Evolutionary conservation across 2,888 invertebrate genomes (phyloP), one percentile per base, ranked within the genome.

Genomic region (Cyclophora punctaria): DNA sequence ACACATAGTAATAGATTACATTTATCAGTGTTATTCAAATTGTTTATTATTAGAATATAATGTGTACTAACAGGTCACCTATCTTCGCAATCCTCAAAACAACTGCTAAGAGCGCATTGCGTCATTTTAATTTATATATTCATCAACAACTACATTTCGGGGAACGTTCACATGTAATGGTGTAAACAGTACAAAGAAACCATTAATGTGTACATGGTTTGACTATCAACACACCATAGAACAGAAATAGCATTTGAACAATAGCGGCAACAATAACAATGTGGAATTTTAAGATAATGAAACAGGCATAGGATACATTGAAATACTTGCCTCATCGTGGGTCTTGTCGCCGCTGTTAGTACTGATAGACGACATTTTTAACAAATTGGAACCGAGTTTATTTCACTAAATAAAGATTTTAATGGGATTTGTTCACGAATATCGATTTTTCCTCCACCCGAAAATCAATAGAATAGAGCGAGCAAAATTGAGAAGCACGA

Each of bases 281-380:
- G 20, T 20, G 20, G 20, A 20, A 20, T 20, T 20, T 20, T 20
- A 20, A 20, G 20, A 20, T 20, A 20, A 20, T 20, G 20, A 20
- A 20, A 20, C 20, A 20, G 20, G 20, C 20, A 1, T 20, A 20
- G 20, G 20, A 20, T 1, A 20, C 20, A 20, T 20, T 20, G 20
- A 20, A 49, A 51, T 53, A 62, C 78, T 84, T 81, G 94, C 94
- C 91, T 93, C 93, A 80, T 94, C 93, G 70, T 93, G 92, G 52
- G 90, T 89, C 64, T 90, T 90, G 67, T 92, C 83, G 20, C 82
- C 82, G 51, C 72, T 74, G 64, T 83, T 84, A 35, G 82, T 76
- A 57, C 67, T 63, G 47, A 74, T 64, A 64, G 78, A 73, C 34
- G 83, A 81, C 84, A 85, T 84, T 55, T 61, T 77, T 50, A 49